Percentiles rank a stretch among this genome's conserved stretches.
Conservation (phyloP, 2,797 vertebrate species). For the Chelmon rostratus region DNA sequence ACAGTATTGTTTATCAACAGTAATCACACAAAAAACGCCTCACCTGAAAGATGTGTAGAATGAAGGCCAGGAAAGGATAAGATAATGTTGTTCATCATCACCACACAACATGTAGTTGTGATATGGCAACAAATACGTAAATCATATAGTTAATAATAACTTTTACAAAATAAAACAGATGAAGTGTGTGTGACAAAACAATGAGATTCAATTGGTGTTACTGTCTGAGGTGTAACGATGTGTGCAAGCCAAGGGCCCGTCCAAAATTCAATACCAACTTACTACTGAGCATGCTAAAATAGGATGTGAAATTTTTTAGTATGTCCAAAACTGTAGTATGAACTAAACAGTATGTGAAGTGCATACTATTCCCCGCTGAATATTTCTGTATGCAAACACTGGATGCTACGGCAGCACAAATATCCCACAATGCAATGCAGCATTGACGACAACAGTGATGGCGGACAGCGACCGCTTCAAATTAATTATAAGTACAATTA, state of each 20-base stretch:
- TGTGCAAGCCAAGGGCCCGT: background rate
- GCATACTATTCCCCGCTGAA: too few species aligned
- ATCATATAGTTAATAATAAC: background rate
- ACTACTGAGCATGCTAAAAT: too few species aligned
- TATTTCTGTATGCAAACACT: too few species aligned
- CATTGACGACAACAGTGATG: too few species aligned
- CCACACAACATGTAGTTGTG: background rate
- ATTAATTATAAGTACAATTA: too few species aligned
- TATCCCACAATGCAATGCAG: too few species aligned
- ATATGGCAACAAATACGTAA: background rate
- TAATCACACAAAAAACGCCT: background rate
- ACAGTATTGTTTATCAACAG: background rate
- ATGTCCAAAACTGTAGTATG: too few species aligned
- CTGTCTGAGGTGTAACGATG: background rate
- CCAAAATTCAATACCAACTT: too few species aligned
- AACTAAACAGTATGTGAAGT: too few species aligned
- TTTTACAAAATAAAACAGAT: background rate
- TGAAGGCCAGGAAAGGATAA: background rate
- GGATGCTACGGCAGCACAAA: too few species aligned
- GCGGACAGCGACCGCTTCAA: too few species aligned
- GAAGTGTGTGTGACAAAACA: background rate
- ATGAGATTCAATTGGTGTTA: background rate
- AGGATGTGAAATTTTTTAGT: too few species aligned
- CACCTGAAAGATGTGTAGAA: background rate
- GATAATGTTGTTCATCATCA: background rate